Percentiles rank a stretch among this genome's conserved stretches.
Evolutionary conservation across 2,113 vertebrate genomes (phyloP).

Genomic region (Amia ocellicauda): DNA sequence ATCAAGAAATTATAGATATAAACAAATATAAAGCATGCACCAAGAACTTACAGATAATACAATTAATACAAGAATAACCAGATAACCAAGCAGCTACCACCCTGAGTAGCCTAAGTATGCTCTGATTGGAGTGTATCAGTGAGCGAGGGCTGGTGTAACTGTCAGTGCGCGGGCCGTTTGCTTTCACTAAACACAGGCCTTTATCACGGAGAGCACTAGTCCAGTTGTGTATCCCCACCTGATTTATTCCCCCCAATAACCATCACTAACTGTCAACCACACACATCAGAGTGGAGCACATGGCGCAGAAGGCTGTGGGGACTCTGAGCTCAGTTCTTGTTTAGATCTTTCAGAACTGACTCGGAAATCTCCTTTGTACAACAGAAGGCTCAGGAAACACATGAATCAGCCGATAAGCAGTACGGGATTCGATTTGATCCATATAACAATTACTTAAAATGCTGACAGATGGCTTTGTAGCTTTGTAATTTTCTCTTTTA

Average conservation of each 20-base stretch:
- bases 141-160: too few species aligned
- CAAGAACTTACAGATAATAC: too few species aligned
- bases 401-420: conserved; percentile 1
- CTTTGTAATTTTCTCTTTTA: background rate
- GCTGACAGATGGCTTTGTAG: conserved; percentile 1
- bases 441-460: conserved; percentile 1
- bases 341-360: background rate
- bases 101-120: too few species aligned
- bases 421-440: background rate
- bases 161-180: too few species aligned
- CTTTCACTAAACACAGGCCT: too few species aligned
- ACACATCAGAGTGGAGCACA: background rate
- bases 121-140: too few species aligned
- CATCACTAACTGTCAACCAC: background rate
- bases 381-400: background rate
- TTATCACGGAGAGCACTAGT: conserved; percentile 30
- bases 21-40: too few species aligned
- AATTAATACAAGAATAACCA: too few species aligned
- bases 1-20: too few species aligned
- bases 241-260: conserved; percentile 43
- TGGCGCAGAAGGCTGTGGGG: too few species aligned
- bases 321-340: background rate
- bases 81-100: too few species aligned
- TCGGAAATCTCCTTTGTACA: background rate
- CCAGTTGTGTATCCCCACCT: conserved; percentile 28